Percentiles rank a stretch among this genome's conserved stretches.
Evolutionary conservation across 2,888 invertebrate species (phyloP).

Genomic region (Nemapogon koenigi): DNA sequence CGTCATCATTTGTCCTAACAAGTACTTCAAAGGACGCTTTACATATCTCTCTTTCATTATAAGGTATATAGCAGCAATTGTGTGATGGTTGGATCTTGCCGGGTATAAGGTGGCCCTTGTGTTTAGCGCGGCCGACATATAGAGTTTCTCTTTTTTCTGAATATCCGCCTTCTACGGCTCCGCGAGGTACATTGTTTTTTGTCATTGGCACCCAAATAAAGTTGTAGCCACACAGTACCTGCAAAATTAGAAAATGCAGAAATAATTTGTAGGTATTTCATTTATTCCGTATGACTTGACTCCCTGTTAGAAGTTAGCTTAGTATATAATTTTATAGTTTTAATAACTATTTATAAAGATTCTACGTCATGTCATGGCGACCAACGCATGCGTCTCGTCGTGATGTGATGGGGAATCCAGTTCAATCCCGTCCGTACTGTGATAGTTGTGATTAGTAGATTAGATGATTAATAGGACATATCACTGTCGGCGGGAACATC

Average conservation of each 20-base stretch:
- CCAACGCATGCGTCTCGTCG: no score
- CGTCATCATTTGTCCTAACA: no score
- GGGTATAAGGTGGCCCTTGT: slow-evolving; percentile 75
- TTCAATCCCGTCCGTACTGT: no score
- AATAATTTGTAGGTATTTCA: no score
- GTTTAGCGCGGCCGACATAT: slow-evolving; percentile 71
- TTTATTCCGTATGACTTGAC: no score
- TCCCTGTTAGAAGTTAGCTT: no score
- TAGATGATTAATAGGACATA: no score
- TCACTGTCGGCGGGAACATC: no score
- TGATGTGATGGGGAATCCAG: no score
- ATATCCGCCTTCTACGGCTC: slow-evolving; percentile 69
- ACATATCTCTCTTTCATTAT: slow-evolving; percentile 25
- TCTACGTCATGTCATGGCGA: no score
- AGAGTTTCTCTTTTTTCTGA: slow-evolving; percentile 55
- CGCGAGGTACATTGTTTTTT: slow-evolving; percentile 69
- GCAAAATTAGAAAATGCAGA: slow-evolving; percentile 15
- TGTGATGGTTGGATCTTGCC: slow-evolving; percentile 78
- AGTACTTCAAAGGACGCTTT: slow-evolving; percentile 9
- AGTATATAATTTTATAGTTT: no score
- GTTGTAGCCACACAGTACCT: slow-evolving; percentile 43
- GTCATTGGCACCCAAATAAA: slow-evolving; percentile 59
- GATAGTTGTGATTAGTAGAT: no score
- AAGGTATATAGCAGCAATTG: slow-evolving; percentile 76
- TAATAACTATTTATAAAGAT: not conserved